phyloP scores from a whole-genome alignment of 1,140 invertebrate species.

The Bombyx mandarina region DNA sequence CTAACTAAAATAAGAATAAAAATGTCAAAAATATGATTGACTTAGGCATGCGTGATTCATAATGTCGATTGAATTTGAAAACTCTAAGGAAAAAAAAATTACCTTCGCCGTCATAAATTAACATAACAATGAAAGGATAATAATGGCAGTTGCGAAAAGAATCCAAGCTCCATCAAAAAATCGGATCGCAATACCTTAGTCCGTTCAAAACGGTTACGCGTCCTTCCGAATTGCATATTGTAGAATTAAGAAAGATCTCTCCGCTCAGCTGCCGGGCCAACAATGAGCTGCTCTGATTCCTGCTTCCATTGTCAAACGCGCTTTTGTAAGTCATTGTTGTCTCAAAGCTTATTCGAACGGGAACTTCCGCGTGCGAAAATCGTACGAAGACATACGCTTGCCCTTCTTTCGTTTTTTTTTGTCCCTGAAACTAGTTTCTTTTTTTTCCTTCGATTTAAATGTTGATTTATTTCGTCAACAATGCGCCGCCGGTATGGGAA shows the following conservation, averaged over 20 bases:
- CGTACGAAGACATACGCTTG: conserved; percentile 16
- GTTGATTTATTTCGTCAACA: conserved; percentile 62
- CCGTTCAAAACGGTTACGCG: neutral
- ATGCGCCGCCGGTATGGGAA: conserved; percentile 44
- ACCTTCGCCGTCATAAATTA: too few relatives aligned
- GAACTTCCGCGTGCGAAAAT: conserved; percentile 56
- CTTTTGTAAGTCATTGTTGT: conserved; percentile 35
- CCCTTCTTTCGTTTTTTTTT: conserved; percentile 27
- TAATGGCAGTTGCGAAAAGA: too few relatives aligned
- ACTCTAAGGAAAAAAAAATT: too few relatives aligned
- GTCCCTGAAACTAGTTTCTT: conserved; percentile 42
- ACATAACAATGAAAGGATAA: too few relatives aligned
- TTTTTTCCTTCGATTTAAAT: conserved; percentile 38
- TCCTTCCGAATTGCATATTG: conserved; percentile 3
- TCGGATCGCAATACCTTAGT: too few relatives aligned
- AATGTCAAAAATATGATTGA: too few relatives aligned
- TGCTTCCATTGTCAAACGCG: conserved; percentile 27
- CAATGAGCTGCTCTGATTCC: conserved; percentile 38
- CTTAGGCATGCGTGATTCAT: too few relatives aligned
- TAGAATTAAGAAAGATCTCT: conserved; percentile 1
- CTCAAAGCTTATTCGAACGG: conserved; percentile 31
- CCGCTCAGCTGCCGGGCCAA: conserved; percentile 37
- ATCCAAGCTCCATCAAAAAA: too few relatives aligned
- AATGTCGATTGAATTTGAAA: too few relatives aligned
- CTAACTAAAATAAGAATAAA: too few relatives aligned